phyloP scores from a whole-genome alignment of 1,140 invertebrate genomes.

The Maconellicoccus hirsutus region DNA sequence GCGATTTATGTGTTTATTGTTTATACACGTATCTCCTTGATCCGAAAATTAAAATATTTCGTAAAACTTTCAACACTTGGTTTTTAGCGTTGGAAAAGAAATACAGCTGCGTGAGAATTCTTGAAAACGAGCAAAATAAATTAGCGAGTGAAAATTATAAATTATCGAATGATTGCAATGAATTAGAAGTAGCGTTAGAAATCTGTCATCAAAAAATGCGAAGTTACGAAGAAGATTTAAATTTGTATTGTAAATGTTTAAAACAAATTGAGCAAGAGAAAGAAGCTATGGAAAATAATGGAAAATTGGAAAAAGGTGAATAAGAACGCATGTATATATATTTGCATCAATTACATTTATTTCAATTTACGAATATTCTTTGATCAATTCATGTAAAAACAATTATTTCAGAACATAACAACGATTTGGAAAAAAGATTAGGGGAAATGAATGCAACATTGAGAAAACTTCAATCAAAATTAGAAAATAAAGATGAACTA shows the following conservation, averaged over 20 bases:
- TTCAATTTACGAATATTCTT: no score
- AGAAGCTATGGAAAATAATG: not conserved
- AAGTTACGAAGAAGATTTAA: not conserved
- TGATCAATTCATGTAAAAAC: no score
- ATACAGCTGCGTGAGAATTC: not conserved
- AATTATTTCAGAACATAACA: not conserved
- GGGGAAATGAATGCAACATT: not conserved
- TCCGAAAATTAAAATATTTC: not conserved
- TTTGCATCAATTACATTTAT: no score
- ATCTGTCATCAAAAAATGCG: constrained; percentile 9
- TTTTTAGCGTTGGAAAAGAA: constrained; percentile 13
- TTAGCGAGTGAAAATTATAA: not conserved
- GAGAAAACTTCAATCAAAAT: not conserved
- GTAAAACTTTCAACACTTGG: not conserved
- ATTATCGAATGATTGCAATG: constrained; percentile 1
- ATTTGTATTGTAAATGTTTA: not conserved
- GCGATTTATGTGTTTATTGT: not conserved
- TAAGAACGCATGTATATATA: no score
- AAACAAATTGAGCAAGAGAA: not conserved
- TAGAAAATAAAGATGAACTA: not conserved
- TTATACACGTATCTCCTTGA: not conserved
- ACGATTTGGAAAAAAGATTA: not conserved
- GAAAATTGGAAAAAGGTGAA: not conserved
- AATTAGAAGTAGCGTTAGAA: constrained; percentile 11
- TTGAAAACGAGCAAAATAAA: constrained; percentile 4